Percentiles rank a stretch among this genome's conserved stretches.
phyloP scores from a whole-genome alignment of 1,140 invertebrate species.

The Drosophila orena region DNA sequence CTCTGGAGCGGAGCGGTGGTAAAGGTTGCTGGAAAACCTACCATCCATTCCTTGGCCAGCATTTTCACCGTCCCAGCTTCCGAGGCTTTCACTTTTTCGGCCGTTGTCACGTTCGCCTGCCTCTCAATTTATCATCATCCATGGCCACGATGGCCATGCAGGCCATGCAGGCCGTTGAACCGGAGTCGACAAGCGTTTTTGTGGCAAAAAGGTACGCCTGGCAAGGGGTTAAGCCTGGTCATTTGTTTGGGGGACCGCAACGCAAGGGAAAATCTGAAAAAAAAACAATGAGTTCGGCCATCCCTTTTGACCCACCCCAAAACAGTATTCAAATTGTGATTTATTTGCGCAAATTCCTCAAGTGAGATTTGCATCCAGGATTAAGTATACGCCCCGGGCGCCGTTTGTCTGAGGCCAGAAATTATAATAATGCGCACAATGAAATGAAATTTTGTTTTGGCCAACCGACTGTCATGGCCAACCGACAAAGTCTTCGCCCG shows the following conservation, averaged over 20 bases:
- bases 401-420: slow-evolving; percentile 38
- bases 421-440: slow-evolving; percentile 51
- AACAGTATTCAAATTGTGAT: slow-evolving; percentile 64
- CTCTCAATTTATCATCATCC: slow-evolving; percentile 79
- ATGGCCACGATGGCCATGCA: slow-evolving; percentile 31
- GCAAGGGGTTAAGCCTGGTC: slow-evolving; percentile 55
- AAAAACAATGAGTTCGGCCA: slow-evolving; percentile 3
- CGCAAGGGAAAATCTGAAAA: not conserved
- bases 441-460: slow-evolving; percentile 60
- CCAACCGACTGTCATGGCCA: slow-evolving; percentile 37
- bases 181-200: slow-evolving; percentile 8
- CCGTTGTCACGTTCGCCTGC: slow-evolving; percentile 71
- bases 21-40: slow-evolving; percentile 38
- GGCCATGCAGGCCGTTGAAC: slow-evolving; percentile 54
- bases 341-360: slow-evolving; percentile 66
- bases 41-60: slow-evolving; percentile 45
- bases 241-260: slow-evolving; percentile 49
- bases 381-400: slow-evolving; percentile 25
- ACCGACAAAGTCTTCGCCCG: slow-evolving; percentile 30
- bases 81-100: slow-evolving; percentile 79
- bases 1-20: slow-evolving; percentile 29
- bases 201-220: slow-evolving; percentile 23
- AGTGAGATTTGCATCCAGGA: slow-evolving; percentile 58
- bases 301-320: slow-evolving; percentile 24
- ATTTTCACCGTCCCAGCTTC: slow-evolving; percentile 59